Evolutionary conservation across 2,113 vertebrate genomes (phyloP), one percentile per base, ranked within the genome.

Genomic region (Haemorhous mexicanus): DNA sequence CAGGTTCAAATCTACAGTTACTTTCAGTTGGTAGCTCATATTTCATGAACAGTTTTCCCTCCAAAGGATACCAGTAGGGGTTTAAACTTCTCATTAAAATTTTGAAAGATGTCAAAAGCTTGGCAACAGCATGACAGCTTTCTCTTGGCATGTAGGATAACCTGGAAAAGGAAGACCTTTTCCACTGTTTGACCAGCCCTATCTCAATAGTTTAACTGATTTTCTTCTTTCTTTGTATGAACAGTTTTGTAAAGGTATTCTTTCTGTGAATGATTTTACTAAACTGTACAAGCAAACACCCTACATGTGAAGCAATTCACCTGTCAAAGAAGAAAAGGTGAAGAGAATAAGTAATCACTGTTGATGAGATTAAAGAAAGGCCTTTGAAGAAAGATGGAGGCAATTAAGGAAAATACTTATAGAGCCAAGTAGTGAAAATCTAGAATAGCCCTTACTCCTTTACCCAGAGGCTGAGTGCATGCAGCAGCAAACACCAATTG

Each of bases 31-130:
- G 66, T 59, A 93, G 55, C 27, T 93, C 50, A 33, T 14, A 24
- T 81, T 95, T 96, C 80, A 66, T 33, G 92, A 96, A 56, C 82
- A 95, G 75, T 41, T 87, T 89, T 87, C 55, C 33, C 44, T 85
- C 39, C 67, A 52, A 93, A 94, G 55, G 37, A 89, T 72, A 87
- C 43, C 66, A 68, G 37, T 47, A 90, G 74, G 68, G 56, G 27
- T 66, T 93, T 89, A 93, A 89, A 90, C 55, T 80, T 94, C 93
- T 90, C 67, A 32, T 39, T 82, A 58, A 43, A 84, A 62, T 93
- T 92, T 35, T 86, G 78, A 95, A 93, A 93, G 62, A 94, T 49
- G 61, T 56, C 33, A 70, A 68, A 53, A 63, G 49, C 64, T 94
- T 84, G 80, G 46, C 78, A 89, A 62, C 21, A 78, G 49, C 61